These are phyloP conservation scores for Cyclina sinensis DNA, from an alignment of 1,140 invertebrate genomes.

Conservation along the genomic window DNA sequence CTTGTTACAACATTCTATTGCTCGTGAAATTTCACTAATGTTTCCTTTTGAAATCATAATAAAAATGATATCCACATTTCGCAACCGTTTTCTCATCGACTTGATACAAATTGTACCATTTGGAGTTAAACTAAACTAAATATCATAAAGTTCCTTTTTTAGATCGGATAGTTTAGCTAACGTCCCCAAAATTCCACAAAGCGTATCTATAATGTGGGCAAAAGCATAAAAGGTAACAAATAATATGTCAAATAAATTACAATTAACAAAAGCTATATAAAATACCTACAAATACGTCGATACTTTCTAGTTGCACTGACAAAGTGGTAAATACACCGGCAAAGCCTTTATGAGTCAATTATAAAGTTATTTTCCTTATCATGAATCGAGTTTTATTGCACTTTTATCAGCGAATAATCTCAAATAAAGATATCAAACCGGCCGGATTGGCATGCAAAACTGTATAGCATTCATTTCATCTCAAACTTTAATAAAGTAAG, in stretches of 20 bases:
- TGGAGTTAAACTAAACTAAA: not conserved
- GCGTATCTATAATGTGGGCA: conserved; percentile 51
- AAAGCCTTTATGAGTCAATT: conserved; percentile 50
- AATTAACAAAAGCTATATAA: conserved; percentile 55
- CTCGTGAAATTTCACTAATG: conserved; percentile 38
- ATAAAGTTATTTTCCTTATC: conserved; percentile 50
- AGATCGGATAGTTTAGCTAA: not conserved
- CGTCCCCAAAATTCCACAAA: not conserved
- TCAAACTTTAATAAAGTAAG: not conserved
- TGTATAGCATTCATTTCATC: conserved; percentile 19
- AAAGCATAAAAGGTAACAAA: conserved; percentile 45
- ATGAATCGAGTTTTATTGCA: conserved; percentile 29
- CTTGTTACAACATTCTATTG: conserved; percentile 31
- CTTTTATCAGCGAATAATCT: conserved; percentile 22
- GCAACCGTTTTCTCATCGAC: conserved; percentile 6
- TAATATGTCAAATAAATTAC: conserved; percentile 61
- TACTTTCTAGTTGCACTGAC: conserved; percentile 8
- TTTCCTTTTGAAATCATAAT: conserved; percentile 33
- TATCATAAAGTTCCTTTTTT: not conserved
- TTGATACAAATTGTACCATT: not conserved
- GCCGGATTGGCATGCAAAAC: conserved; percentile 30
- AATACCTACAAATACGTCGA: conserved; percentile 9
- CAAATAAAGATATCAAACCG: conserved; percentile 58
- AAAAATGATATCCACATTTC: conserved; percentile 31
- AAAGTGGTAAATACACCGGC: conserved; percentile 6